Evolutionary conservation across 2,888 invertebrate species (phyloP).

Genomic region (Temnothorax ravouxi): DNA sequence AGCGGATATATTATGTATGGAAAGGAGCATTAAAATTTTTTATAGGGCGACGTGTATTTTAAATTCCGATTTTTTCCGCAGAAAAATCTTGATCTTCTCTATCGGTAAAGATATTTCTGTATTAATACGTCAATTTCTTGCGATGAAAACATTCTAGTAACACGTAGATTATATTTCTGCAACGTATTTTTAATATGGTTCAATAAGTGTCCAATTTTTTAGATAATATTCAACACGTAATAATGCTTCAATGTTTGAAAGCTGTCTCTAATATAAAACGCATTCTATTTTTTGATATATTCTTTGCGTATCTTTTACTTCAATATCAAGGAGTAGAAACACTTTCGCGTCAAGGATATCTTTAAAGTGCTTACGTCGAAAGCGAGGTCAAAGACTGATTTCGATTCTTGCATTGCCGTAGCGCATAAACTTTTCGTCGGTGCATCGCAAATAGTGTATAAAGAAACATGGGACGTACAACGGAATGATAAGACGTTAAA

Average conservation of each 20-base stretch:
- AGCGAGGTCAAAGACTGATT: background rate
- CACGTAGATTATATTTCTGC: background rate
- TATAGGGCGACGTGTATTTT: conserved; percentile 20
- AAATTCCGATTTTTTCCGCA: conserved; percentile 20
- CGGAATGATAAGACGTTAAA: conserved; percentile 90
- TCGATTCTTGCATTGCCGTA: conserved; percentile 8
- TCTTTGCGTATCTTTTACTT: background rate
- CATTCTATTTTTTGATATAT: background rate
- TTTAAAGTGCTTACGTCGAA: background rate
- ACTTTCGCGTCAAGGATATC: conserved; percentile 37
- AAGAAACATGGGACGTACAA: conserved; percentile 85
- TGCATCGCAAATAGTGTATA: conserved; percentile 46
- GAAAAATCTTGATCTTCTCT: conserved; percentile 9
- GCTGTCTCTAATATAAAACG: background rate
- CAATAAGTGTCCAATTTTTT: background rate
- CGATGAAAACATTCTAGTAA: background rate
- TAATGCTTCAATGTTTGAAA: background rate
- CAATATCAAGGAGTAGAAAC: background rate
- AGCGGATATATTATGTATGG: conserved; percentile 39
- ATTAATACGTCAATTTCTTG: background rate
- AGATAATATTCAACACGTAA: background rate
- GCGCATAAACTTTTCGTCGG: conserved; percentile 72
- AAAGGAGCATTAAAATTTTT: conserved; percentile 40
- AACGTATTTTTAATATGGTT: no score
- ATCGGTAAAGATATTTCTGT: background rate